phyloP scores from a whole-genome alignment of 2,888 invertebrate genomes.

The Drosophila helvetica region DNA sequence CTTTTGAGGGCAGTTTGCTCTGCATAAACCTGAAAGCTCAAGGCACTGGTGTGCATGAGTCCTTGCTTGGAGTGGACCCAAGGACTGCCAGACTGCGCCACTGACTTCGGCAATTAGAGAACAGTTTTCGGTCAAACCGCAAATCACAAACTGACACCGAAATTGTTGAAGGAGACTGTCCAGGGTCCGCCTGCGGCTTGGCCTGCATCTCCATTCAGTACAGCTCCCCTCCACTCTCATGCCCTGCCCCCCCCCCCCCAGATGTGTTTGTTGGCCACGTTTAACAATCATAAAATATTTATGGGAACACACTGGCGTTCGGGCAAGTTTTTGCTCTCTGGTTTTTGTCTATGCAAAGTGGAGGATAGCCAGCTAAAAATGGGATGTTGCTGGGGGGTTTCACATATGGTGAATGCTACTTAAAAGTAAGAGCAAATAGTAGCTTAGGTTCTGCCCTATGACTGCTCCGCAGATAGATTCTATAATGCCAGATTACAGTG shows the following conservation, averaged over 20 bases:
- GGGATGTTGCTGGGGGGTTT: neutral
- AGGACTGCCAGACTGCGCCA: constrained; percentile 19
- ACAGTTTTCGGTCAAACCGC: constrained; percentile 29
- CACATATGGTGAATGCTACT: neutral
- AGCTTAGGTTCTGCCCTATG: neutral
- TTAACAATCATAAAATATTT: constrained; percentile 55
- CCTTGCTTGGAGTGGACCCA: constrained; percentile 2
- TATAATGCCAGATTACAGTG: neutral
- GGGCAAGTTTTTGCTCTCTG: constrained; percentile 19
- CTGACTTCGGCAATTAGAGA: constrained; percentile 39
- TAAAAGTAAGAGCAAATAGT: neutral
- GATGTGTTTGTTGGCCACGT: constrained; percentile 39
- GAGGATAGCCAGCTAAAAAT: constrained; percentile 15
- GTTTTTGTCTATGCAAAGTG: constrained; percentile 24
- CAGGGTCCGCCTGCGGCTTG: constrained; percentile 12
- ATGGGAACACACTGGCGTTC: constrained; percentile 32
- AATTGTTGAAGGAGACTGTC: constrained; percentile 16
- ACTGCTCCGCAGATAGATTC: neutral
- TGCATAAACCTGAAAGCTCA: constrained; percentile 11
- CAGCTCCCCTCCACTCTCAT: neutral
- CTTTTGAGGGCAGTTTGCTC: constrained; percentile 31
- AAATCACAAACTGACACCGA: constrained; percentile 40
- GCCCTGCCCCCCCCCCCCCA: neutral
- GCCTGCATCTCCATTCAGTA: constrained; percentile 1
- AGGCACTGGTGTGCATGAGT: neutral